A percentile compares a stretch with the other conserved stretches of the same genome.
Conservation (phyloP, 2,113 vertebrate genomes). For the Pterocles burchelli region DNA sequence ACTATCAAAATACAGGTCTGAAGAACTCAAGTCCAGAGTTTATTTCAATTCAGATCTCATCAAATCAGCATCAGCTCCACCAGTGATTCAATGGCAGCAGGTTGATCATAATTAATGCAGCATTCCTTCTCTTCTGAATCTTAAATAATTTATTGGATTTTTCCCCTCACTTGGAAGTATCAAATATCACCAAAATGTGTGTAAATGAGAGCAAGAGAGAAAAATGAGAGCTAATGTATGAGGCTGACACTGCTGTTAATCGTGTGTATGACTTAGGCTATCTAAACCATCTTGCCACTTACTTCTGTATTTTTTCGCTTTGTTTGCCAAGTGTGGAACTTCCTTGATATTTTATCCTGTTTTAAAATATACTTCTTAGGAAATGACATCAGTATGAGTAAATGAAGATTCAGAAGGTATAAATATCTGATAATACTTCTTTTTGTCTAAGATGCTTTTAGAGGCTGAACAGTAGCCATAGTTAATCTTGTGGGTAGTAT, state of each 20-base stretch:
- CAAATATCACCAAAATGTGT: not conserved
- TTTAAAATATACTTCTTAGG: not conserved
- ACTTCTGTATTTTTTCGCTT: not conserved
- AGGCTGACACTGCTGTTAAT: not conserved
- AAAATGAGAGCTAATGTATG: not conserved
- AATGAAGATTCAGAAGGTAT: not conserved
- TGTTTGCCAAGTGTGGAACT: not conserved
- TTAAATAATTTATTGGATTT: not conserved
- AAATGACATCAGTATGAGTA: not conserved
- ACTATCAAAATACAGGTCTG: slow-evolving; percentile 15
- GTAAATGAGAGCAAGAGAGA: slow-evolving; percentile 11
- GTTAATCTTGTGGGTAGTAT: not conserved
- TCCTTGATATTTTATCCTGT: not conserved
- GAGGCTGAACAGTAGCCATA: not conserved
- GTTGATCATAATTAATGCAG: not conserved
- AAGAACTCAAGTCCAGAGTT: not conserved
- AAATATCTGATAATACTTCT: not conserved
- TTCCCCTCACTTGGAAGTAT: not conserved
- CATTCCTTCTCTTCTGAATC: not conserved
- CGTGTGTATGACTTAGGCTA: not conserved
- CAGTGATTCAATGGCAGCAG: slow-evolving; percentile 3
- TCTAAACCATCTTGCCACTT: not conserved
- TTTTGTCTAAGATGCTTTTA: not conserved
- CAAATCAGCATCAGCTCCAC: not conserved
- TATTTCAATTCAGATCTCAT: slow-evolving; percentile 18